phyloP scores from a whole-genome alignment of 2,888 invertebrate species.

The Ctenicera cuprea region DNA sequence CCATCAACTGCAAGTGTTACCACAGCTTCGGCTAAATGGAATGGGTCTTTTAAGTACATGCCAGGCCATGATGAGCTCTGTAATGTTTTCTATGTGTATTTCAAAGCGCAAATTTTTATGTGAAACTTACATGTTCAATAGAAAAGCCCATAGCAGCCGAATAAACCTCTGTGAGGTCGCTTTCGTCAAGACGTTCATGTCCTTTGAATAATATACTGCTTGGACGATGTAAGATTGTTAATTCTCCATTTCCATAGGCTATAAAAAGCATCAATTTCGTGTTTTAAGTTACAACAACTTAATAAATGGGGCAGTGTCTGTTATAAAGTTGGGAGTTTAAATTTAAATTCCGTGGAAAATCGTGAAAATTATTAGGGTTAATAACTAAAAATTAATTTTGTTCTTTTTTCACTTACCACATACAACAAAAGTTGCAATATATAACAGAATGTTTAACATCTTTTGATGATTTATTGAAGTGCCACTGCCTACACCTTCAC shows the following conservation, averaged over 20 bases:
- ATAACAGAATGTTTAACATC: constrained; percentile 52
- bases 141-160: constrained; percentile 84
- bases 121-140: constrained; percentile 77
- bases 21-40: constrained; percentile 82
- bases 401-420: constrained; percentile 46
- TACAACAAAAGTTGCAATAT: constrained; percentile 46
- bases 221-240: constrained; percentile 82
- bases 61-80: constrained; percentile 83
- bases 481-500: constrained; percentile 23
- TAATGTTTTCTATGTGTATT: constrained; percentile 43
- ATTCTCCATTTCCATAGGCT: constrained; percentile 79
- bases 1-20: constrained; percentile 84
- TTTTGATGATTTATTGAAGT: constrained; percentile 28
- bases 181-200: constrained; percentile 78
- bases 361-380: neutral
- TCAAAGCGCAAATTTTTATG: neutral
- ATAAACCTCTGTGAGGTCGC: constrained; percentile 81
- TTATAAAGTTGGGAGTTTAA: neutral
- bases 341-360: too few species aligned
- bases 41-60: constrained; percentile 81
- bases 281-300: constrained; percentile 4
- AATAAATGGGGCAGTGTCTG: neutral
- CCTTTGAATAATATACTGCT: constrained; percentile 82
- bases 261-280: constrained; percentile 63
- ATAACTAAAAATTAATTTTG: neutral